Conservation (phyloP, 2,797 vertebrate species). For the Chloroceryle inda region DNA sequence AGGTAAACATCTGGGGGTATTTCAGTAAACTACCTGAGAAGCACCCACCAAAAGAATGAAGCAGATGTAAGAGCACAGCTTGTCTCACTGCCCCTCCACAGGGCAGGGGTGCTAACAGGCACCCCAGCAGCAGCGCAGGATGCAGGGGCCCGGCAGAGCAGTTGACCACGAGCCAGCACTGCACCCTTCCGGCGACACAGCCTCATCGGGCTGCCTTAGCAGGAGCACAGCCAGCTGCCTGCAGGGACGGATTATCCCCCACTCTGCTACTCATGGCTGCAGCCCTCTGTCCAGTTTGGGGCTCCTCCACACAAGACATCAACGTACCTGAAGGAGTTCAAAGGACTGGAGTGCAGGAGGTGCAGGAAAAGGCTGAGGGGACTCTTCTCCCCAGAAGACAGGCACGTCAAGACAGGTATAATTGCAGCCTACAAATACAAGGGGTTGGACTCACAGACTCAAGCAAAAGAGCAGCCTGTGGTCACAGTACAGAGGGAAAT, state of each 20-base stretch:
- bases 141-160: accelerated
- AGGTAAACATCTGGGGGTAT: background rate
- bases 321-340: accelerated
- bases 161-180: background rate
- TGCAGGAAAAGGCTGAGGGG: background rate
- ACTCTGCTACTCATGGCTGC: accelerated
- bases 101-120: accelerated
- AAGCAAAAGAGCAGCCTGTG: background rate
- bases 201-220: accelerated
- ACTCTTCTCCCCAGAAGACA: background rate
- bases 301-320: background rate
- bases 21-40: background rate
- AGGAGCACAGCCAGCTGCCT: background rate
- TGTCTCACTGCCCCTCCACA: background rate
- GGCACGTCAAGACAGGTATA: background rate
- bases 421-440: background rate
- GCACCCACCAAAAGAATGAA: background rate
- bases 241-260: accelerated
- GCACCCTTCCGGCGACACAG: background rate
- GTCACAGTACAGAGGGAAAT: background rate
- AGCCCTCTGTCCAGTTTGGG: accelerated
- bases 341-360: background rate
- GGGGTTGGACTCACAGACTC: background rate
- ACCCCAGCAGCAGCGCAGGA: background rate
- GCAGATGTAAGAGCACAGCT: background rate